Percentiles rank a stretch among this genome's conserved stretches.
Conservation (phyloP, 1,140 invertebrate genomes). For the Ips typographus region DNA sequence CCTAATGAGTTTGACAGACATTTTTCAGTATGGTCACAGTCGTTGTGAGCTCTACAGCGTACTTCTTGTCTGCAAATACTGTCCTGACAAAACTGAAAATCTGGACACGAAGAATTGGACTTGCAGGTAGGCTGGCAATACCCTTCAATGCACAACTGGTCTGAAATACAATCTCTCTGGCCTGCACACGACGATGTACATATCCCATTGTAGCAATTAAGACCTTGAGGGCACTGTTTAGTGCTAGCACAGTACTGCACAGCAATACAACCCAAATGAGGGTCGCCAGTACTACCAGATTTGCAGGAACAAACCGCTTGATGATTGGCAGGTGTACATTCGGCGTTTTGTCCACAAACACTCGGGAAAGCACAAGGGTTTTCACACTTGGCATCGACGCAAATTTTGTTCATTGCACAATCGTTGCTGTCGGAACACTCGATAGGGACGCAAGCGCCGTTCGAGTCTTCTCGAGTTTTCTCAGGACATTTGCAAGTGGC, state of each 20-base stretch:
- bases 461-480: constrained; percentile 75
- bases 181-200: constrained; percentile 75
- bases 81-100: constrained; percentile 79
- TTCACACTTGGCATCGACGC: constrained; percentile 76
- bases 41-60: constrained; percentile 67
- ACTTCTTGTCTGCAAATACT: constrained; percentile 80
- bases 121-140: constrained; percentile 79
- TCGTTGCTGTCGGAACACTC: constrained; percentile 81
- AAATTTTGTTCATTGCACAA: constrained; percentile 69
- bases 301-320: constrained; percentile 78
- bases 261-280: constrained; percentile 76
- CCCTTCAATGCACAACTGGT: constrained; percentile 78
- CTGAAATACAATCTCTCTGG: constrained; percentile 75
- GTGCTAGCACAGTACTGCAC: constrained; percentile 78
- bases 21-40: constrained; percentile 69
- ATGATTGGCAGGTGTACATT: constrained; percentile 70
- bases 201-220: constrained; percentile 77
- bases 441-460: constrained; percentile 66
- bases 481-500: constrained; percentile 73
- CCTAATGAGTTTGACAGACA: constrained; percentile 69
- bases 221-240: constrained; percentile 75
- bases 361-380: constrained; percentile 78
- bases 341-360: constrained; percentile 78
- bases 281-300: constrained; percentile 81
- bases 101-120: constrained; percentile 73